Evolutionary conservation across 2,888 invertebrate species (phyloP).

Genomic region (Synergus gifuensis): DNA sequence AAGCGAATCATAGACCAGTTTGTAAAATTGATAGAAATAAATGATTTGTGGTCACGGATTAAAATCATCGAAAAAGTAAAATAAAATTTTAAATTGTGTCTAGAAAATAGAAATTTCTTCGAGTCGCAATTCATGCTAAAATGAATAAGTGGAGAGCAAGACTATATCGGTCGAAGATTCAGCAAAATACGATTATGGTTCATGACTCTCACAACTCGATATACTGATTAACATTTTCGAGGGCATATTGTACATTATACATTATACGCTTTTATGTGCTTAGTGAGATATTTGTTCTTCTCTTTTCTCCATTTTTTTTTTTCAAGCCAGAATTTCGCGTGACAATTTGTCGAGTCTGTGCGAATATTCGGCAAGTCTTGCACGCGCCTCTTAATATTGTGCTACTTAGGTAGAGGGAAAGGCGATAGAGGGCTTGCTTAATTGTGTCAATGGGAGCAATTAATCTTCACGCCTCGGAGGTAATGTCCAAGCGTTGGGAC

Average conservation of each 20-base stretch:
- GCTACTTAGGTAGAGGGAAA: constrained; percentile 66
- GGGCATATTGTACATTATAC: constrained; percentile 28
- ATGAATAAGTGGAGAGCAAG: background rate
- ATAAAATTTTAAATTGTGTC: background rate
- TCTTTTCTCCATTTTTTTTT: constrained; percentile 40
- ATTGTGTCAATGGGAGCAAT: constrained; percentile 64
- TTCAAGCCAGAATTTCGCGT: background rate
- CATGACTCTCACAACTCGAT: constrained; percentile 15
- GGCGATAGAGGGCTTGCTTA: constrained; percentile 67
- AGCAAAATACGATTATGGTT: constrained; percentile 16
- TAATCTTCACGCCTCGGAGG: constrained; percentile 74
- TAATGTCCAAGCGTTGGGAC: constrained; percentile 74
- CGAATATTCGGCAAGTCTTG: constrained; percentile 41
- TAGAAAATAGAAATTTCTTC: background rate
- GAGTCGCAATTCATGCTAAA: background rate
- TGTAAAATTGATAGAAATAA: constrained; percentile 29
- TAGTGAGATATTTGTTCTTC: constrained; percentile 33
- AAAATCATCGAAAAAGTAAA: constrained; percentile 17
- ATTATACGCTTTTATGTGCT: background rate
- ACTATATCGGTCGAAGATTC: constrained; percentile 13
- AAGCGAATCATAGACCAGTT: background rate
- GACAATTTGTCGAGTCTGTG: background rate
- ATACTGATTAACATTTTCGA: constrained; percentile 16
- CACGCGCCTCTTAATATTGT: constrained; percentile 57
- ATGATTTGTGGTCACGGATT: background rate